Evolutionary conservation across 2,888 invertebrate genomes (phyloP).

Genomic region (Drosophila dives): DNA sequence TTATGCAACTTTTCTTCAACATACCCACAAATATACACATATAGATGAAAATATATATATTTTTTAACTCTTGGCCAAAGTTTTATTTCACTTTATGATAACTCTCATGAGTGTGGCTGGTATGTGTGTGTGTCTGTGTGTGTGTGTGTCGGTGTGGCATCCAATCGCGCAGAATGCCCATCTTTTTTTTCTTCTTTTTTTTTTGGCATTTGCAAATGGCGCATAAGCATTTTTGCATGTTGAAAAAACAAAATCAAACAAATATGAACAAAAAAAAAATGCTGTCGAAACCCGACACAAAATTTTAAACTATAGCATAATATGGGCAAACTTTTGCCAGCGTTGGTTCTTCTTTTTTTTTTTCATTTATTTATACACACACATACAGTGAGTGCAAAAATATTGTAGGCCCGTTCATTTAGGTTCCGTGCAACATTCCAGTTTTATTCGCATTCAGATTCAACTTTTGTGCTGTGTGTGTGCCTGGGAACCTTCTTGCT

Average conservation of each 20-base stretch:
- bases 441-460: constrained; percentile 30
- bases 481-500: constrained; percentile 8
- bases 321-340: constrained; percentile 57
- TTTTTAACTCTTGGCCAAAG: constrained; percentile 59
- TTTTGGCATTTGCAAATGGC: constrained; percentile 73
- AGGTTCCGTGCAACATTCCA: constrained; percentile 9
- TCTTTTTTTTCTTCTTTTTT: constrained; percentile 26
- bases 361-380: constrained; percentile 7
- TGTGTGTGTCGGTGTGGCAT: constrained; percentile 21
- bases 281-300: constrained; percentile 24
- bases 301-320: constrained; percentile 62
- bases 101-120: constrained; percentile 34
- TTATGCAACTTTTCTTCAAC: constrained; percentile 59
- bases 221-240: constrained; percentile 73
- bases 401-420: constrained; percentile 51
- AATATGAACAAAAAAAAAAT: constrained; percentile 21
- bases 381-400: constrained; percentile 10
- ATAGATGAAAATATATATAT: constrained; percentile 14
- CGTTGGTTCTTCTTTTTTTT: constrained; percentile 5
- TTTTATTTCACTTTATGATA: constrained; percentile 66
- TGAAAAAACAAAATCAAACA: constrained; percentile 12
- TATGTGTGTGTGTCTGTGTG: constrained; percentile 23
- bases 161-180: constrained; percentile 75
- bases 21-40: constrained; percentile 4
- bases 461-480: constrained; percentile 33